phyloP scores from a whole-genome alignment of 2,113 vertebrate genomes.

The Thermophis baileyi region DNA sequence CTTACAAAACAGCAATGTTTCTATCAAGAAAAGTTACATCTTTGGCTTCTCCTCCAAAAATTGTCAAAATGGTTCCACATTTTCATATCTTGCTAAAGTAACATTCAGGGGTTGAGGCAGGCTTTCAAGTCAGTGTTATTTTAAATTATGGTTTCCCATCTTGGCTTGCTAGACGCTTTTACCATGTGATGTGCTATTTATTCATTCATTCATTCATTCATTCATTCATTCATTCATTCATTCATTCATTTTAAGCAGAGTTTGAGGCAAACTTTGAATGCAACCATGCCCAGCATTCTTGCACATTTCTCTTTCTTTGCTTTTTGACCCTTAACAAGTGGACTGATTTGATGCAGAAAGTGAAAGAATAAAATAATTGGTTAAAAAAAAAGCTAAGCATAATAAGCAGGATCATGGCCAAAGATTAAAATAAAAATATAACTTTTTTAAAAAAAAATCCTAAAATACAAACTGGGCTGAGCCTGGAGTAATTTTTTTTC shows the following conservation, averaged over 20 bases:
- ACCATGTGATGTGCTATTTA: neutral
- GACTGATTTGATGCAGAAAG: neutral
- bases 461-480: neutral
- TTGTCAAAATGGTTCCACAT: neutral
- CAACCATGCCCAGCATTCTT: neutral
- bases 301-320: neutral
- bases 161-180: neutral
- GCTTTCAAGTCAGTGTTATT: neutral
- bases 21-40: neutral
- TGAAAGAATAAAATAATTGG: neutral
- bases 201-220: no score
- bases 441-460: neutral
- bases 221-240: no score
- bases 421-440: neutral
- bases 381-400: neutral
- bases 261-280: neutral
- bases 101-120: neutral
- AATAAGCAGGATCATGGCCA: neutral
- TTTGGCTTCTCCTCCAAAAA: neutral
- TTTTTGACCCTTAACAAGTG: neutral
- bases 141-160: neutral
- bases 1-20: neutral
- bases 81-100: neutral
- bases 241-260: neutral
- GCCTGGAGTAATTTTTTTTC: neutral